Base-by-base conservation (phyloP, 2,888 invertebrate genomes). In the Thecophora atra region DNA sequence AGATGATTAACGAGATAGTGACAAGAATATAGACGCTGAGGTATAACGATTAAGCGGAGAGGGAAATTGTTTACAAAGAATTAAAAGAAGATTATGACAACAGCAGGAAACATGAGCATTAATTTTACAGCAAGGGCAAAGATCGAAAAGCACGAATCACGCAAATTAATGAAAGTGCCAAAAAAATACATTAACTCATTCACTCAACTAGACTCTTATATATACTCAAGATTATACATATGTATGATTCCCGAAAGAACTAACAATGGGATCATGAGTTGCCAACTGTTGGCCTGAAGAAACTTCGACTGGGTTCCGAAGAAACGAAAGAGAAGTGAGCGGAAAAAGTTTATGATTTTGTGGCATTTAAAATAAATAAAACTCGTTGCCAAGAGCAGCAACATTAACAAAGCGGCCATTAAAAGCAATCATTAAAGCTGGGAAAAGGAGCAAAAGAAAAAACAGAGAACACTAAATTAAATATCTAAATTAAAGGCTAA, bases 121-220 rank as follows among this genome's bases (percentile, higher is more conserved):
- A 52, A 26, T 28, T 52, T 51, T 64, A 11, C 37, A 37, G 11
- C 37, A 1, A 11, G 37, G 37, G 37, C 37, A 30, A 28, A 30
- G 2, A 6, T 66, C 21, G 6, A 24, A 56, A 44, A 72, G 30
- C 24, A 37, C 54, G 44, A 58, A 30, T 72, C 56, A 28, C 44
- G 28, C 54, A 63, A 72, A 72, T 72, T 67, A 72, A 62, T 72
- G 47, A 63, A 30, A 26, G 6, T 60, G 52, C 42, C 3, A 44
- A 62, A 71, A 47, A 64, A 65, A 42, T 21, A 60, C 17, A 47
- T 47, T 47, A 51, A 37, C 44, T n/a, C n/a, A 47, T 42, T 64
- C 44, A 19, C 64, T 44, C 42, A 63, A 19, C 19, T 42, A 11
- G 11, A 21, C 63, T 5, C n/a, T n/a, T 42, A n/a, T n/a, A 2